Evolutionary conservation across 2,113 vertebrate genomes (phyloP).

Genomic region (Megalops atlanticus): DNA sequence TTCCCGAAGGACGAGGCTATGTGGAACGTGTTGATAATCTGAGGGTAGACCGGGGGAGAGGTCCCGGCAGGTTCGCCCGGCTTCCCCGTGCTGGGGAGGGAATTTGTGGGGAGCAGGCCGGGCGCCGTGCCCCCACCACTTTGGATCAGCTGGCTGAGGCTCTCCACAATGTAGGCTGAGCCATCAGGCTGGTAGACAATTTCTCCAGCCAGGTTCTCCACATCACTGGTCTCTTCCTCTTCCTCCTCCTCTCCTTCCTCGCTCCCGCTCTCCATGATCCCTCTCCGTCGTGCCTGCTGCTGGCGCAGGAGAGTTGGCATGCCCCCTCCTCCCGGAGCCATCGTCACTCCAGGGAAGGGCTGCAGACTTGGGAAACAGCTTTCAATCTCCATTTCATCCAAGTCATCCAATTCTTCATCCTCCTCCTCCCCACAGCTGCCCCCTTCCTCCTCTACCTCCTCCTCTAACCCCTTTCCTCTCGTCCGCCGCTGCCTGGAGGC

Average conservation of each 20-base stretch:
- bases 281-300: conserved; percentile 65
- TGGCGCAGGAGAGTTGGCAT: conserved; percentile 73
- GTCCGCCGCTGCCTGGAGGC: conserved; percentile 61
- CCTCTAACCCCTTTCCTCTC: conserved; percentile 73
- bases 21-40: conserved; percentile 99
- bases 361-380: conserved; percentile 79
- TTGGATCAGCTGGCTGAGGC: conserved; percentile 95
- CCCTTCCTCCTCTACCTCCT: conserved; percentile 78
- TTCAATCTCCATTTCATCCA: conserved; percentile 88
- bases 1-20: conserved; percentile 99
- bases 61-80: conserved; percentile 81
- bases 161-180: conserved; percentile 98
- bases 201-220: conserved; percentile 98
- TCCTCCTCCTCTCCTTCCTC: conserved; percentile 90
- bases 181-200: conserved; percentile 99
- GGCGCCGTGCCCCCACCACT: conserved; percentile 77
- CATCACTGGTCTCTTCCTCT: conserved; percentile 89
- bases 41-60: conserved; percentile 89
- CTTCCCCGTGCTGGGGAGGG: conserved; percentile 76
- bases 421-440: conserved; percentile 78
- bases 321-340: conserved; percentile 69
- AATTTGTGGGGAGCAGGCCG: conserved; percentile 83
- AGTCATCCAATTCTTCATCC: conserved; percentile 86
- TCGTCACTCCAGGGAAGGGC: conserved; percentile 70
- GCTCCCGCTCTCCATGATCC: conserved; percentile 80